Evolutionary conservation across 2,797 vertebrate genomes (phyloP).

Genomic region (Hippoglossus hippoglossus): DNA sequence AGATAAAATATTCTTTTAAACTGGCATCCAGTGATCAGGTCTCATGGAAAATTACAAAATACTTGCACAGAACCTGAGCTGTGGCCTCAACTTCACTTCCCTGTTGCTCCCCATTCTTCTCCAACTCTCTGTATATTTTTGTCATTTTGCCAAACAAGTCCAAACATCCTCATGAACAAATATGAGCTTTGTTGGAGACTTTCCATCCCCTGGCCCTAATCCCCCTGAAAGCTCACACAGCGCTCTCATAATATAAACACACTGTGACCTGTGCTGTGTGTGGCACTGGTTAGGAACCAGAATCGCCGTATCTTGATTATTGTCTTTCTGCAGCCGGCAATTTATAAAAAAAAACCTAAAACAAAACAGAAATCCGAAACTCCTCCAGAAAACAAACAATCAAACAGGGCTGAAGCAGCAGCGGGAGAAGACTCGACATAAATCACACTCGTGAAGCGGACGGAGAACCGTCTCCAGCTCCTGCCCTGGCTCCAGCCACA

Average conservation of each 20-base stretch:
- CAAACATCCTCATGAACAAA: constrained; percentile 60
- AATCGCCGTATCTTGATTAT: constrained; percentile 54
- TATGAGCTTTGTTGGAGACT: constrained; percentile 56
- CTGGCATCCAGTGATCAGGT: constrained; percentile 18
- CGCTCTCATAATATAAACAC: constrained; percentile 65
- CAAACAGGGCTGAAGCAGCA: constrained; percentile 22
- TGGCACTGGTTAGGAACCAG: constrained; percentile 49
- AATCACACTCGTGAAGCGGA: constrained; percentile 50
- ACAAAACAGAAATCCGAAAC: constrained; percentile 37
- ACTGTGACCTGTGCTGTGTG: constrained; percentile 53
- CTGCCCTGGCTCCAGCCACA: constrained; percentile 57
- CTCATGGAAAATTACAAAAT: constrained; percentile 19
- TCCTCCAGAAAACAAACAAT: constrained; percentile 56
- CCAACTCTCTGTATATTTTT: constrained; percentile 37
- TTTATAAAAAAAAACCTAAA: constrained; percentile 25
- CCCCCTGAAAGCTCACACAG: constrained; percentile 54
- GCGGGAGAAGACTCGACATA: constrained; percentile 46
- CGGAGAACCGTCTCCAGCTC: constrained; percentile 42
- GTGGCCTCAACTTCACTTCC: constrained; percentile 29
- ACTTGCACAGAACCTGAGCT: constrained; percentile 25
- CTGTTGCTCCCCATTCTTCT: constrained; percentile 27
- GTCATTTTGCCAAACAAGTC: constrained; percentile 55
- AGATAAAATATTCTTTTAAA: constrained; percentile 53
- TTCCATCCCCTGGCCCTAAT: constrained; percentile 52
- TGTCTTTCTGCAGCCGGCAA: constrained; percentile 33